These are phyloP conservation scores for Ormyrus nitidulus DNA, from an alignment of 2,888 invertebrate species.

Conservation along the genomic window DNA sequence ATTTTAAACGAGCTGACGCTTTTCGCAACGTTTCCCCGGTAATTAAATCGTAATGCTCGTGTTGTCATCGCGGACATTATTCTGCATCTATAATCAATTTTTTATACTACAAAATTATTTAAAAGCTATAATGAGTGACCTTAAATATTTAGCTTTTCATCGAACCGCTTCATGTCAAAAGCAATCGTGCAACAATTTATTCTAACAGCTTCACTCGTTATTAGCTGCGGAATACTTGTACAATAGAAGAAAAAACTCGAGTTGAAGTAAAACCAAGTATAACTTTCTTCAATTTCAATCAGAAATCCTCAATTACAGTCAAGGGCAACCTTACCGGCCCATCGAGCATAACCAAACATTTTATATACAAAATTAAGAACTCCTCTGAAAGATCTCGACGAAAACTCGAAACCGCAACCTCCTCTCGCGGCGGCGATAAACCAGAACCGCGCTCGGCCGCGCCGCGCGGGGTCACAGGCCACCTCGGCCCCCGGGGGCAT, in stretches of 20 bases:
- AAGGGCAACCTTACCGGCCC: too few species aligned
- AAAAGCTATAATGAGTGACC: conserved; percentile 6
- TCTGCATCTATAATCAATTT: neutral
- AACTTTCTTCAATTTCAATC: too few species aligned
- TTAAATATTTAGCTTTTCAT: conserved; percentile 19
- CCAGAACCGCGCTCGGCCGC: too few species aligned
- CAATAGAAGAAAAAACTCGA: neutral
- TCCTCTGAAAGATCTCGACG: too few species aligned
- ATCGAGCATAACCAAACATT: too few species aligned
- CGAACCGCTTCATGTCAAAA: too few species aligned
- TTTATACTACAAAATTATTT: neutral
- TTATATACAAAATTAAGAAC: too few species aligned
- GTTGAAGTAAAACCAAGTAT: neutral
- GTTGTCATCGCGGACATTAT: conserved; percentile 5
- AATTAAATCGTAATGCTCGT: conserved; percentile 10
- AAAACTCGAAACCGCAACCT: neutral
- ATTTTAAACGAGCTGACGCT: neutral
- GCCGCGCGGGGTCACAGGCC: neutral
- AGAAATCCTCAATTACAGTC: too few species aligned
- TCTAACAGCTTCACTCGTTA: too few species aligned
- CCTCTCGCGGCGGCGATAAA: too few species aligned
- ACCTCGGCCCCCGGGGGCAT: neutral
- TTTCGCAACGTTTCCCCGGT: conserved; percentile 18
- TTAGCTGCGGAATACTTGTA: too few species aligned
- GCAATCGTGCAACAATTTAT: too few species aligned